Evolutionary conservation across 2,888 invertebrate species (phyloP), one percentile per base, ranked within the genome.

Genomic region (Cataglyphis livida): DNA sequence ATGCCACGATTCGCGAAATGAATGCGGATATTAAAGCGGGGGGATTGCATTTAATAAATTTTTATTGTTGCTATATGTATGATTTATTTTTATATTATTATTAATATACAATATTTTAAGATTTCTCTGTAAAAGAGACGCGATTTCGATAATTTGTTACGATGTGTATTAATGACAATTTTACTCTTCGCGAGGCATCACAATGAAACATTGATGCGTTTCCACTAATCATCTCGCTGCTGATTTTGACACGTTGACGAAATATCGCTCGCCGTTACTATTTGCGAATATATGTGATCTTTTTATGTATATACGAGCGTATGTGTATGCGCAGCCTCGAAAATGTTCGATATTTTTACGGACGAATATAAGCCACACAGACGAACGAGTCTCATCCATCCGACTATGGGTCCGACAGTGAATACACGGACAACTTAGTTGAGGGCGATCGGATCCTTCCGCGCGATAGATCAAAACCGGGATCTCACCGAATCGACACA

Each of bases 401-500:
- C 84, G 85, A 84, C 84, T 79, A 84, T 75, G 83, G 82, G 85
- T 75, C 84, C 75, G 87, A 84, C 82, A 81, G 76, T 73, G 68
- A 51, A 65, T 71, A 28, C 59, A 48, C 28, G 66, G 48, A 35
- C 51, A 51, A 51, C 74, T 65, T 70, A 32, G 35, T 81, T 82
- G 83, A 84, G 85, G 81, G 79, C 82, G 85, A 86, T 83, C 86
- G 79, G 81, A 86, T 86, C 75, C 83, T 91, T 92, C 90, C 90
- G 70, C 87, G 83, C 88, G 91, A 88, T 35, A 82, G 89, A 89
- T 91, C 92, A 92, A 91, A 92, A 91, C 84, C 86, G 61, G 68
- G 59, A 76, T 68, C 71, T 73, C 75, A 85, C 82, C 84, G 84
- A 90, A 90, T 89, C 86, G 86, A 76, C 81, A 41, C 81, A 59